Evolutionary conservation across 2,113 vertebrate species (phyloP).

Genomic region (Sander vitreus): DNA sequence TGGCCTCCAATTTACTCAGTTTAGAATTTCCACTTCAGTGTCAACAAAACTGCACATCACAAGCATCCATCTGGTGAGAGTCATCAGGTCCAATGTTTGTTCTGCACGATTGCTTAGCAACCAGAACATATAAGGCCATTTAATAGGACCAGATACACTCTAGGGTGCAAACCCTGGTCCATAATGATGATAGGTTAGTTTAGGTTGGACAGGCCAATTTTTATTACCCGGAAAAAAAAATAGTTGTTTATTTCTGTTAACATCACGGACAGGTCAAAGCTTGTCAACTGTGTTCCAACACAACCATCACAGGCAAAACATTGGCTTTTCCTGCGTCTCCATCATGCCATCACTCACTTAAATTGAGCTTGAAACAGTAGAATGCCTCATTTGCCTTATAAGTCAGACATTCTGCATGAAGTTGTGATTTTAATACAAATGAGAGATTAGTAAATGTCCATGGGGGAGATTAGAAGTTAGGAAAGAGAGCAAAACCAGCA

Average conservation of each 20-base stretch:
- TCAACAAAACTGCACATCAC: constrained; percentile 17
- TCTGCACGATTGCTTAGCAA: constrained; percentile 59
- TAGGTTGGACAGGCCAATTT: not conserved
- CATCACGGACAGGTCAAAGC: not conserved
- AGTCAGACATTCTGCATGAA: constrained; percentile 49
- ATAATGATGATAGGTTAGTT: constrained; percentile 34
- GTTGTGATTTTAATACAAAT: constrained; percentile 71
- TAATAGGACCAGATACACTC: constrained; percentile 56
- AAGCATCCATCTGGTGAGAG: constrained; percentile 44
- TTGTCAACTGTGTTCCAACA: not conserved
- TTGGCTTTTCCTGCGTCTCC: constrained; percentile 18
- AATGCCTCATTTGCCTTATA: constrained; percentile 46
- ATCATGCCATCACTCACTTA: constrained; percentile 35
- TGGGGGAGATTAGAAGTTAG: constrained; percentile 56
- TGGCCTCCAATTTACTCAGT: not conserved
- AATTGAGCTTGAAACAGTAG: constrained; percentile 51
- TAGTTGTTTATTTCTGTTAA: not conserved
- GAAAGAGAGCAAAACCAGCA: constrained; percentile 20
- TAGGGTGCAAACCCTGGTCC: constrained; percentile 36
- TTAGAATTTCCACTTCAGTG: constrained; percentile 18
- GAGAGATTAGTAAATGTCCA: constrained; percentile 65
- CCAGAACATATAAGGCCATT: constrained; percentile 65
- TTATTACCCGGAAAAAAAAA: constrained; percentile 10
- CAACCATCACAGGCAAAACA: not conserved
- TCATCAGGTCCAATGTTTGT: constrained; percentile 54